Base-by-base conservation (phyloP, 2,113 vertebrate species). In the Sturnira hondurensis region DNA sequence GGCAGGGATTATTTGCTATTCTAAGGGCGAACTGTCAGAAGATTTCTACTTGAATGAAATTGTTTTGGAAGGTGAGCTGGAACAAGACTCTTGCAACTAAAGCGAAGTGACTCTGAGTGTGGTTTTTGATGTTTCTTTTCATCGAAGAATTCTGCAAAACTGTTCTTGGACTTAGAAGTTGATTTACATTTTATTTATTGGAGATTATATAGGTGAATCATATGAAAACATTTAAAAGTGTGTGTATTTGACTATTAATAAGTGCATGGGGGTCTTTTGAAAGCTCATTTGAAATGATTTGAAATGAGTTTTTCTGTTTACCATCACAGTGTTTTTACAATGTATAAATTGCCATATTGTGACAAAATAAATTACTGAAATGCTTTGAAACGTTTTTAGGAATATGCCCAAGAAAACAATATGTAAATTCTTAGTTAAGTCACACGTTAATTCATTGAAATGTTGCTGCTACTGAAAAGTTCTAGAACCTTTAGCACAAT, bases 281-380 rank as follows among this genome's bases (percentile, higher is more conserved):
- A 96, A 89, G 24, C 67, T 95, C 67, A 73, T 84, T 90, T 96
- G 89, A 80, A 96, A 74, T 86, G 78, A 92, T 78, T 93, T 61
- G 50, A 96, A 96, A 89, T 61, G 68, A 91, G 28, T 47, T 96
- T 97, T 78, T 52, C n/a, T 86, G 5, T 73, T 81, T 86, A 77
- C 33, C 22, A 83, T 50, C 33, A 22, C 43, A 31, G 43, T 81
- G 24, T 63, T 93, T 93, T 94, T 70, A 78, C 33, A 94, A 71
- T 54, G 50, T 76, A 94, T 70, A 86, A 81, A 85, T 95, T 80
- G 80, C 80, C 50, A 78, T 92, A 31, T 95, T 96, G 70, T 95
- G 96, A 97, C 70, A 95, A 96, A 97, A 96, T 95, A 96, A 89
- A 95, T 85, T 94, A 76, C 90, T 91, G 73, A 94, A 96, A 93